Evolutionary conservation across 2,113 vertebrate genomes (phyloP).

Genomic region (Poeciliopsis occidentalis): DNA sequence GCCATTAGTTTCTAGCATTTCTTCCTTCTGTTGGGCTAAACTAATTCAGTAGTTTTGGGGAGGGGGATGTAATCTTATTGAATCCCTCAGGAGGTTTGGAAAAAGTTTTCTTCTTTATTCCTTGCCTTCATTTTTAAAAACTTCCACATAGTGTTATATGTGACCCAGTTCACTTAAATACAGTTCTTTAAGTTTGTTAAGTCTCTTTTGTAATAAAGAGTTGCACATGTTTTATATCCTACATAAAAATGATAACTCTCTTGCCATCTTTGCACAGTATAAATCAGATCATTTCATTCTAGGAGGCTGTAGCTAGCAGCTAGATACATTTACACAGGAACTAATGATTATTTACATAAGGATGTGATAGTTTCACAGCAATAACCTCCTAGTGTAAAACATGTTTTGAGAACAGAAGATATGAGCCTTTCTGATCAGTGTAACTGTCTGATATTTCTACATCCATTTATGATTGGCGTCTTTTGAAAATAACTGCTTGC

Average conservation of each 20-base stretch:
- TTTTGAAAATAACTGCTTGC: not conserved
- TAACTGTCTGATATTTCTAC: not conserved
- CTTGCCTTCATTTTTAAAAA: slow-evolving; percentile 1
- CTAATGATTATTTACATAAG: not conserved
- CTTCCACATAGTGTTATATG: slow-evolving; percentile 32
- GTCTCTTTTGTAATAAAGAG: not conserved
- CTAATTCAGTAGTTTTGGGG: slow-evolving; percentile 75
- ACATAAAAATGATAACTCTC: not conserved
- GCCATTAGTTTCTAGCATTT: slow-evolving; percentile 78
- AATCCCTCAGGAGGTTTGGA: slow-evolving; percentile 59
- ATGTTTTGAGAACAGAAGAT: too few relatives aligned
- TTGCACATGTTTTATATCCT: not conserved
- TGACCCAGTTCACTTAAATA: slow-evolving; percentile 69
- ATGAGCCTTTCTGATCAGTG: too few relatives aligned
- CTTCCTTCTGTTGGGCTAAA: slow-evolving; percentile 74
- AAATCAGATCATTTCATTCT: not conserved
- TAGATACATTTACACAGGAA: not conserved
- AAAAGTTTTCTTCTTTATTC: slow-evolving; percentile 38
- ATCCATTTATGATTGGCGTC: not conserved
- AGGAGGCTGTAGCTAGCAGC: not conserved
- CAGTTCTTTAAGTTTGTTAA: slow-evolving; percentile 4
- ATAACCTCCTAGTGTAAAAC: too few relatives aligned
- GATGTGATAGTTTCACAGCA: not conserved
- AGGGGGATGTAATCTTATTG: slow-evolving; percentile 73
- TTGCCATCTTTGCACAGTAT: not conserved